Conservation (phyloP, 2,113 vertebrate species). For the Antigone vipio region DNA sequence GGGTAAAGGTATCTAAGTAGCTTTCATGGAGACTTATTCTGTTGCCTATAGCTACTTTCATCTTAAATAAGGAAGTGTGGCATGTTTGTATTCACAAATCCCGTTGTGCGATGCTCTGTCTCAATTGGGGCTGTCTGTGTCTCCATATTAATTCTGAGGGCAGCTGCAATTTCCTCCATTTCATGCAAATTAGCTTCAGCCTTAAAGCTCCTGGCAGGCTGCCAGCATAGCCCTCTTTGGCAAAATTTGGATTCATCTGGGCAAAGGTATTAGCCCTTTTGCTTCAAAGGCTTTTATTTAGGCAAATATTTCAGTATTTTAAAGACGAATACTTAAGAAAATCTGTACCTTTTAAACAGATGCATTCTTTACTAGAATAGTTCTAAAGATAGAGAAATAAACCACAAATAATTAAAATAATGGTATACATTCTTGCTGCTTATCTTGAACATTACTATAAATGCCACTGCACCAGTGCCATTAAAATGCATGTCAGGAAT, state of each 20-base stretch:
- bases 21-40: slow-evolving; percentile 39
- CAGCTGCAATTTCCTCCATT: slow-evolving; percentile 69
- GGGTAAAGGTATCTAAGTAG: slow-evolving; percentile 51
- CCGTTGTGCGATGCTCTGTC: slow-evolving; percentile 35
- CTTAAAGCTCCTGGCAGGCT: slow-evolving; percentile 34
- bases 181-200: slow-evolving; percentile 63
- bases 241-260: slow-evolving; percentile 47
- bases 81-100: slow-evolving; percentile 56
- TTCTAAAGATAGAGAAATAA: background rate
- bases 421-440: background rate
- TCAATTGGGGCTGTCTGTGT: slow-evolving; percentile 39
- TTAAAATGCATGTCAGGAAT: slow-evolving; percentile 55
- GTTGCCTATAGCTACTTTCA: slow-evolving; percentile 51
- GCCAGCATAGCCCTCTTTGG: slow-evolving; percentile 40
- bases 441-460: background rate
- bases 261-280: slow-evolving; percentile 35
- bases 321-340: slow-evolving; percentile 6
- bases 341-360: background rate
- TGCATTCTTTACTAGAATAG: background rate
- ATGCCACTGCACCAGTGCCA: slow-evolving; percentile 12
- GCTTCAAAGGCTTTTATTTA: slow-evolving; percentile 19
- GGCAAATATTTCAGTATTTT: slow-evolving; percentile 15
- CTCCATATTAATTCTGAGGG: slow-evolving; percentile 46
- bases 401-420: background rate
- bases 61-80: slow-evolving; percentile 64